Percentiles rank a stretch among this genome's conserved stretches.
These are phyloP conservation scores for Rousettus leschenaultii DNA, from an alignment of 2,113 vertebrate genomes.

Conservation along the genomic window DNA sequence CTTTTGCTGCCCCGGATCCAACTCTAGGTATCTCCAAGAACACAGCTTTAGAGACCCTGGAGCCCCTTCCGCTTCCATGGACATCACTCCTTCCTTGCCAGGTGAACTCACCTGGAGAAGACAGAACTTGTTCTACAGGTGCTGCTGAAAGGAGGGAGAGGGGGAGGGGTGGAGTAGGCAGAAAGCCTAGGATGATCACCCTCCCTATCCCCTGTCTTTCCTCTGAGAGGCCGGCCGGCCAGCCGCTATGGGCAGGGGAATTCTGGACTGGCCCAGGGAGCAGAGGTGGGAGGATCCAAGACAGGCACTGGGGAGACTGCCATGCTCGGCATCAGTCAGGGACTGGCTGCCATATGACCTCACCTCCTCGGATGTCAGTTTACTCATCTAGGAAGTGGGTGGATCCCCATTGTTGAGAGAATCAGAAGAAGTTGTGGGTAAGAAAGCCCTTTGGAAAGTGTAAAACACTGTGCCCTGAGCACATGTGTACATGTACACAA, in stretches of 20 bases:
- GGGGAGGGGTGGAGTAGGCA: not conserved
- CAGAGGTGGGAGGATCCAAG: not conserved
- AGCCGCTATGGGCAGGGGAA: not conserved
- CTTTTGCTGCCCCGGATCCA: not conserved
- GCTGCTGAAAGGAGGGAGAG: not conserved
- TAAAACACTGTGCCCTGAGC: not conserved
- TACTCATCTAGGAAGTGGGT: slow-evolving; percentile 1
- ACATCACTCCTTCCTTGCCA: not conserved
- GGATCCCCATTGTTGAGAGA: not conserved
- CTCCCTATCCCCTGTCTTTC: not conserved
- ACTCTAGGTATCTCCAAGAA: not conserved
- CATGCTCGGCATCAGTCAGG: not conserved
- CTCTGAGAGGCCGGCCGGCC: not conserved
- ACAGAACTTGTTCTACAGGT: slow-evolving; percentile 50
- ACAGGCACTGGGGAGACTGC: not conserved
- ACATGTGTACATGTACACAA: not conserved
- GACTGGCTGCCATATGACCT: not conserved
- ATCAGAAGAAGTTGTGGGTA: not conserved
- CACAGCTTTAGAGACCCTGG: not conserved
- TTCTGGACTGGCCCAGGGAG: not conserved
- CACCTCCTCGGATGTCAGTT: slow-evolving; percentile 7
- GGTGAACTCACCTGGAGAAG: slow-evolving; percentile 40
- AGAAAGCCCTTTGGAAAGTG: slow-evolving; percentile 20
- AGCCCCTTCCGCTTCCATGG: not conserved
- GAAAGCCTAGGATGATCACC: not conserved